These are phyloP conservation scores for Lomographa bimaculata DNA, from an alignment of 2,888 invertebrate species.

Conservation along the genomic window DNA sequence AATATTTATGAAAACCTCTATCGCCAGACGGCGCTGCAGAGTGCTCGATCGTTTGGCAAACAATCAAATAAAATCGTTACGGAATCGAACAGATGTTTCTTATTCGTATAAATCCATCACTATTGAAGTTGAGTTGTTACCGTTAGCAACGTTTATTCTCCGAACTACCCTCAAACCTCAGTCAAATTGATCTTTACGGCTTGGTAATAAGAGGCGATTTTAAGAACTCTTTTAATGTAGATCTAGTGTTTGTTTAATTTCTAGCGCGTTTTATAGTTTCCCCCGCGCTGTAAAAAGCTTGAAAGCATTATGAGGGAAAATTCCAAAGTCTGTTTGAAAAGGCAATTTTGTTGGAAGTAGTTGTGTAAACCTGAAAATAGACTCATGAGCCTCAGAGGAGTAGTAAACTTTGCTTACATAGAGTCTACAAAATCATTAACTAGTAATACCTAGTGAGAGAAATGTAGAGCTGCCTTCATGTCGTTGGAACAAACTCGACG, in stretches of 20 bases:
- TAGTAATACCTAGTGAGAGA: too few relatives aligned
- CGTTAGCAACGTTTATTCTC: not conserved
- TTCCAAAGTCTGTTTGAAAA: conserved; percentile 5
- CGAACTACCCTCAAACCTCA: not conserved
- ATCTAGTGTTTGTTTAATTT: conserved; percentile 16
- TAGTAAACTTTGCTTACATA: not conserved
- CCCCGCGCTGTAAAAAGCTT: conserved; percentile 10
- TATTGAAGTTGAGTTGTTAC: conserved; percentile 7
- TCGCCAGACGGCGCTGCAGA: conserved; percentile 8
- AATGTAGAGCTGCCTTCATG: too few relatives aligned
- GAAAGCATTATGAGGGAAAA: conserved; percentile 11
- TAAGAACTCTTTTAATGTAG: conserved; percentile 5
- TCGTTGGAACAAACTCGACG: too few relatives aligned
- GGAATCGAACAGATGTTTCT: conserved; percentile 28
- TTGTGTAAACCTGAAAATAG: conserved; percentile 10
- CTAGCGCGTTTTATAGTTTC: conserved; percentile 17
- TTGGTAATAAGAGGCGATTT: not conserved
- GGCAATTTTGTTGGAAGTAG: not conserved
- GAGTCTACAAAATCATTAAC: too few relatives aligned
- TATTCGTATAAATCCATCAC: conserved; percentile 29
- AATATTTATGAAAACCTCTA: conserved; percentile 23
- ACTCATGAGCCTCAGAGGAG: not conserved
- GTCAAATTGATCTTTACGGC: conserved; percentile 7
- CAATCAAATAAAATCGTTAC: conserved; percentile 24
- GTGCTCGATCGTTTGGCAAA: conserved; percentile 23